A percentile compares a stretch with the other conserved stretches of the same genome.
phyloP scores from a whole-genome alignment of 2,797 vertebrate genomes.

The Sarcophilus harrisii region DNA sequence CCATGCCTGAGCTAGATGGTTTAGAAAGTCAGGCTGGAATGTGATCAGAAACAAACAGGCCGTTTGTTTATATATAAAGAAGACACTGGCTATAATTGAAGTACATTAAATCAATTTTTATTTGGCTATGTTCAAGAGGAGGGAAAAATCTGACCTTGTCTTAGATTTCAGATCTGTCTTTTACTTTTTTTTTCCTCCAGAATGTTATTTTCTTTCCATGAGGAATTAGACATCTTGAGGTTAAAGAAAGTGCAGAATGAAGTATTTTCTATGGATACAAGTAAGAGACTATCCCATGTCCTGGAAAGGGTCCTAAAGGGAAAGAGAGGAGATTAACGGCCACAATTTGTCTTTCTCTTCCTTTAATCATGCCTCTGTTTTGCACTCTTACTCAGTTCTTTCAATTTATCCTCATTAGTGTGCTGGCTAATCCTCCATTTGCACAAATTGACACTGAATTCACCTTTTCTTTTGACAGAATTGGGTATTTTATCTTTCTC shows the following conservation, averaged over 20 bases:
- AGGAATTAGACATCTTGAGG: not conserved
- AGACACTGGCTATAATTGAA: not conserved
- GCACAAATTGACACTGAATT: constrained; percentile 45
- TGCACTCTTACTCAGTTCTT: constrained; percentile 27
- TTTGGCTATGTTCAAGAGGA: not conserved
- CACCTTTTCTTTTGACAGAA: constrained; percentile 56
- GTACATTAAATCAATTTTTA: not conserved
- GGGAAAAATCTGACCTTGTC: not conserved
- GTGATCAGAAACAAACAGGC: not conserved
- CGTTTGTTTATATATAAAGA: not conserved
- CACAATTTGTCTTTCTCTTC: constrained; percentile 1
- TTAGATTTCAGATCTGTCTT: not conserved
- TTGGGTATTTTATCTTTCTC: constrained; percentile 19
- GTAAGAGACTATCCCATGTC: not conserved
- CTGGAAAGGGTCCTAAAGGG: not conserved
- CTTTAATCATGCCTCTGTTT: not conserved
- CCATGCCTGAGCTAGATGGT: not conserved
- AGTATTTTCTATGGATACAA: constrained; percentile 7
- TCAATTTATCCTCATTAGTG: constrained; percentile 39
- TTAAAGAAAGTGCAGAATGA: constrained; percentile 14
- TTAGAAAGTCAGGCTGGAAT: not conserved
- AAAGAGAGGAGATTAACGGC: not conserved
- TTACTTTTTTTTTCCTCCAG: not conserved
- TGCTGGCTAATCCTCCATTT: constrained; percentile 11
- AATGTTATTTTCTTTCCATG: not conserved